A percentile compares a stretch with the other conserved stretches of the same genome.
Conservation (phyloP, 2,888 invertebrate genomes). For the Monopis laevigella region DNA sequence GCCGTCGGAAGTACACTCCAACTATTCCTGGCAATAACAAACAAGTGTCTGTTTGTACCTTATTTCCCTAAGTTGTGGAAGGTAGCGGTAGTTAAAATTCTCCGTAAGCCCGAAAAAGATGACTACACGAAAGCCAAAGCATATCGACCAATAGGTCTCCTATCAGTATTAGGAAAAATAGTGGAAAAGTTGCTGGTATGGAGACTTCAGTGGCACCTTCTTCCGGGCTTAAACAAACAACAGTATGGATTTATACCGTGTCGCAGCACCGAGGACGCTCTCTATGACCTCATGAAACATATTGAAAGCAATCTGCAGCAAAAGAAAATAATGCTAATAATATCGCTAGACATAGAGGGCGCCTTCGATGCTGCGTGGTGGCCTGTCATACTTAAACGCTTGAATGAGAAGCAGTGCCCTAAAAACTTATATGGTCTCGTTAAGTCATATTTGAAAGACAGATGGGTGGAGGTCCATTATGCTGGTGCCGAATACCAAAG, state of each 20-base stretch:
- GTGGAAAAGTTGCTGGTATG: conserved; percentile 12
- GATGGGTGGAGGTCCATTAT: conserved; percentile 15
- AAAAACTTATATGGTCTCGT: conserved; percentile 7
- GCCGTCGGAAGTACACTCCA: not conserved
- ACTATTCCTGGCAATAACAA: conserved; percentile 6
- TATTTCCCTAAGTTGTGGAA: conserved; percentile 12
- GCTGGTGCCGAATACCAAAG: conserved; percentile 12
- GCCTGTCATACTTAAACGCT: conserved; percentile 4
- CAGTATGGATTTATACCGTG: conserved; percentile 14
- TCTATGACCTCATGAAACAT: conserved; percentile 2
- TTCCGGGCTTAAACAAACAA: not conserved
- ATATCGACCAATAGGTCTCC: conserved; percentile 13
- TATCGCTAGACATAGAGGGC: conserved; percentile 12
- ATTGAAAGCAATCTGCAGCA: not conserved
- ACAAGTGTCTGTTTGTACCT: conserved; percentile 9
- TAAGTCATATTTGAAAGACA: conserved; percentile 13
- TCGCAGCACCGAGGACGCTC: conserved; percentile 12
- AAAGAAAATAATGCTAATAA: conserved; percentile 1
- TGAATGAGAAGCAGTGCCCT: not conserved
- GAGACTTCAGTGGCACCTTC: conserved; percentile 4
- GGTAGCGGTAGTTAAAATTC: conserved; percentile 12
- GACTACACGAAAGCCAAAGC: conserved; percentile 12
- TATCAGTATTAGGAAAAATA: conserved; percentile 12
- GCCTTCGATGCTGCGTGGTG: conserved; percentile 6
- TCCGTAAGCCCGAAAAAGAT: conserved; percentile 16